A percentile compares a stretch with the other conserved stretches of the same genome.
Conservation (phyloP, 2,797 vertebrate species). For the Sebastes oblongus region DNA sequence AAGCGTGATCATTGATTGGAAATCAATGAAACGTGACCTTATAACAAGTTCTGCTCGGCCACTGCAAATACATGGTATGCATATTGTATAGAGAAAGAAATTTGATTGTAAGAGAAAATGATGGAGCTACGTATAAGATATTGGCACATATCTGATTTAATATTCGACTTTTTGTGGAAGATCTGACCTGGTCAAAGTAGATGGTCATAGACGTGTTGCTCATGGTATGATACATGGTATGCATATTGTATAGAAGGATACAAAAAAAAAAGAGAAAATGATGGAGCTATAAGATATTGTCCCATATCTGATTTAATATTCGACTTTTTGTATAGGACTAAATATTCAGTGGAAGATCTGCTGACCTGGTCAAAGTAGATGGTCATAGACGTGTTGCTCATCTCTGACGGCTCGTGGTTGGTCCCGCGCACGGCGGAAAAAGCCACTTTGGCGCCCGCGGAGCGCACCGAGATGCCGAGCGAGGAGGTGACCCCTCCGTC, state of each 20-base stretch:
- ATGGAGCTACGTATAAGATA: not conserved
- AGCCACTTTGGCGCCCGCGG: constrained; percentile 90
- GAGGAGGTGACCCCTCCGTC: constrained; percentile 96
- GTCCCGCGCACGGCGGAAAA: constrained; percentile 88
- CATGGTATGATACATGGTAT: constrained; percentile 70
- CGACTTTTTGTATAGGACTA: not conserved
- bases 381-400: constrained; percentile 97
- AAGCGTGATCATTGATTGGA: not conserved
- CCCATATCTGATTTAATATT: not conserved
- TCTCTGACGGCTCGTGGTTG: constrained; percentile 94
- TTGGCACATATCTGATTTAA: not conserved
- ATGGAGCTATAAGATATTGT: not conserved
- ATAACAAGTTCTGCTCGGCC: constrained; percentile 28
- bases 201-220: constrained; percentile 97
- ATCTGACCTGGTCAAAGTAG: constrained; percentile 95
- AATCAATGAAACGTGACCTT: constrained; percentile 29
- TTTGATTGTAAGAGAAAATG: not conserved
- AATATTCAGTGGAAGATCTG: constrained; percentile 16
- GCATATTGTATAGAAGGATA: not conserved
- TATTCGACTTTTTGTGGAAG: not conserved
- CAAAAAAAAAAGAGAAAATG: not conserved
- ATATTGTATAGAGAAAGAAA: not conserved
- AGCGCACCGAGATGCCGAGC: constrained; percentile 93
- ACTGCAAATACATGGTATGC: not conserved
- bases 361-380: constrained; percentile 98